Conservation (phyloP, 2,113 vertebrate species). For the Ochotona curzoniae region DNA sequence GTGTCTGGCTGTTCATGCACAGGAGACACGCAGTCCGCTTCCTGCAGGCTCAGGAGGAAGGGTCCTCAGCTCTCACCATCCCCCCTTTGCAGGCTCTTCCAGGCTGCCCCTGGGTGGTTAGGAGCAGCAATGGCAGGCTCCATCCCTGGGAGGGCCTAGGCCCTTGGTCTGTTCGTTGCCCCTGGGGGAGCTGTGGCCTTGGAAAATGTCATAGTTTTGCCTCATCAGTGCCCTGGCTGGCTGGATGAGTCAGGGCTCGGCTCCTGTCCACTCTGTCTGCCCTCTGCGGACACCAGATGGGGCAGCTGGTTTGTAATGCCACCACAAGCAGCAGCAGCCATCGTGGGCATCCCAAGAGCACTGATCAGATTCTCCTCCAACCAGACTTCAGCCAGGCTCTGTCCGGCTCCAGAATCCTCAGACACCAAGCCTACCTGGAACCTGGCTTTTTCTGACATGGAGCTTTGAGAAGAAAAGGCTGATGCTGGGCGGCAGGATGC, state of each 20-base stretch:
- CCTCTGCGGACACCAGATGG: not conserved
- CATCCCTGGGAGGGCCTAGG: not conserved
- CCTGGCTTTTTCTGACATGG: not conserved
- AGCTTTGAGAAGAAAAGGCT: not conserved
- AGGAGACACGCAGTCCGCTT: conserved; percentile 9
- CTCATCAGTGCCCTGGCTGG: conserved; percentile 76
- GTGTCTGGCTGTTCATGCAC: not conserved
- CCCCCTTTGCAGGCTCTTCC: not conserved
- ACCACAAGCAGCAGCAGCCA: not conserved
- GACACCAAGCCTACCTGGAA: not conserved
- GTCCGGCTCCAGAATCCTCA: not conserved
- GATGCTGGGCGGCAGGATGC: not conserved
- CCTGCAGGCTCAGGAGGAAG: not conserved
- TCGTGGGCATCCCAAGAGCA: not conserved
- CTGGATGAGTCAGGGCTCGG: conserved; percentile 77
- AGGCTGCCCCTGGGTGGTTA: conserved; percentile 47
- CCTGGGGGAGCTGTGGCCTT: conserved; percentile 63
- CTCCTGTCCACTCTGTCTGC: conserved; percentile 79
- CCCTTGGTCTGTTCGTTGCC: not conserved
- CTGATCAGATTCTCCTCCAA: not conserved
- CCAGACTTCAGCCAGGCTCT: not conserved
- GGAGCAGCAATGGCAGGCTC: conserved; percentile 65
- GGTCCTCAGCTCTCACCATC: not conserved
- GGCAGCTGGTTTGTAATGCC: conserved; percentile 8
- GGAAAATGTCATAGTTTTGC: conserved; percentile 89